Percentiles rank a stretch among this genome's conserved stretches.
These are phyloP conservation scores for Eudasyphora cyanicolor DNA, from an alignment of 2,888 invertebrate genomes.

Conservation along the genomic window DNA sequence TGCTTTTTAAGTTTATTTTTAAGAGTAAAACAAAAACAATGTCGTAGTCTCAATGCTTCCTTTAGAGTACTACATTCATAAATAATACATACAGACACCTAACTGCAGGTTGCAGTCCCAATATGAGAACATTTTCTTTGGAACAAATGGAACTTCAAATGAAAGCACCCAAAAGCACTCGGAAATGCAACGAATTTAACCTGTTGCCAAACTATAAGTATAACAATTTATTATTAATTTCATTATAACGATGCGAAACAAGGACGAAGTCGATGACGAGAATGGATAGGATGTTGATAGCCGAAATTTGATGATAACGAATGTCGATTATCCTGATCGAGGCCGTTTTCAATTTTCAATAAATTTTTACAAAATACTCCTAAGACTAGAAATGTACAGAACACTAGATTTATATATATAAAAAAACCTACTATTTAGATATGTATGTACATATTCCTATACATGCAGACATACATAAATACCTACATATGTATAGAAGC, in stretches of 20 bases:
- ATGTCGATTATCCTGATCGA: not conserved
- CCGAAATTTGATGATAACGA: not conserved
- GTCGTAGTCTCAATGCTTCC: conserved; percentile 67
- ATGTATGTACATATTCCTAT: conserved; percentile 31
- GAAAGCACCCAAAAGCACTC: conserved; percentile 50
- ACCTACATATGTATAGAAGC: conserved; percentile 25
- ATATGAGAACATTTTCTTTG: conserved; percentile 33
- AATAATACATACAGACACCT: not conserved
- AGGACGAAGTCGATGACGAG: not conserved
- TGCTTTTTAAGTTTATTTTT: conserved; percentile 47
- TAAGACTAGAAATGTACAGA: conserved; percentile 62
- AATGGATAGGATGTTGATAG: not conserved
- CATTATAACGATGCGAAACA: not conserved
- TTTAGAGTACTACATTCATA: conserved; percentile 63
- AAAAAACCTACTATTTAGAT: not conserved
- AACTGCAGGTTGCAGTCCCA: conserved; percentile 43
- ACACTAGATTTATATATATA: conserved; percentile 48
- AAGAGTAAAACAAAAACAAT: conserved; percentile 46
- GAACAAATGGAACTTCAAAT: not conserved
- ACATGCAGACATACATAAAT: too few species aligned
- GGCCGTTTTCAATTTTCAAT: conserved; percentile 44
- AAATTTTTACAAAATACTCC: conserved; percentile 54
- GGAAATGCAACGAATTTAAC: conserved; percentile 68
- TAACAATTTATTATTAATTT: conserved; percentile 54
- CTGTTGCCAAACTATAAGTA: conserved; percentile 68